These are phyloP conservation scores for Chlorops oryzae DNA, from an alignment of 1,140 invertebrate species.

Conservation along the genomic window DNA sequence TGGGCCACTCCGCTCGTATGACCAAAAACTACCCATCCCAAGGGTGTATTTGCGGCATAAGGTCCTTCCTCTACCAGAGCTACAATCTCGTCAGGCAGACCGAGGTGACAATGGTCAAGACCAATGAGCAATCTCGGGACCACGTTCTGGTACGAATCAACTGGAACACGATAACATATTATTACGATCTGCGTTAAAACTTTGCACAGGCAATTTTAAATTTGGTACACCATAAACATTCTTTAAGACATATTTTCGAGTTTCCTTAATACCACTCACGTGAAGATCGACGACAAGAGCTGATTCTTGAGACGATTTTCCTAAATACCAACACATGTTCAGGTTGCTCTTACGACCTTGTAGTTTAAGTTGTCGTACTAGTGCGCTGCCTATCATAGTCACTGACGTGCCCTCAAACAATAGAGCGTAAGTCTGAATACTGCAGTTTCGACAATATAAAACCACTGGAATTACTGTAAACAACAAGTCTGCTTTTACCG, in stretches of 20 bases:
- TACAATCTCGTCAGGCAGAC: no score
- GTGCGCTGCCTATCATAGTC: conserved; percentile 12
- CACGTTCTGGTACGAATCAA: no score
- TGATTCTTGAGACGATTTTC: neutral
- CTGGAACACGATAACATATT: no score
- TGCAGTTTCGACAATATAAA: conserved; percentile 1
- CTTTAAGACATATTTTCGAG: neutral
- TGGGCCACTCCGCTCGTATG: no score
- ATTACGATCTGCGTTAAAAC: neutral
- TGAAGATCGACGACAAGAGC: neutral
- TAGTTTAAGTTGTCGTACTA: conserved; percentile 8
- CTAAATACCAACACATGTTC: conserved; percentile 1
- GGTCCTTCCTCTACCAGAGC: no score
- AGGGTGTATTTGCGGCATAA: no score
- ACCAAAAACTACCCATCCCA: no score
- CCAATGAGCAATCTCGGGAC: no score
- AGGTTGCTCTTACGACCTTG: conserved; percentile 2
- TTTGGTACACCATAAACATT: conserved; percentile 5
- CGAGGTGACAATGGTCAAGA: no score
- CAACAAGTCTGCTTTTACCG: no score
- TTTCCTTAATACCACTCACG: no score
- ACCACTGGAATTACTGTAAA: conserved; percentile 14
- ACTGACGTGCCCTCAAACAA: conserved; percentile 22
- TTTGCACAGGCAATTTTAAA: neutral
- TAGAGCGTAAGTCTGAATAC: conserved; percentile 9